These are phyloP conservation scores for Olivierus martensii DNA, from an alignment of 1,140 invertebrate species.

Conservation along the genomic window DNA sequence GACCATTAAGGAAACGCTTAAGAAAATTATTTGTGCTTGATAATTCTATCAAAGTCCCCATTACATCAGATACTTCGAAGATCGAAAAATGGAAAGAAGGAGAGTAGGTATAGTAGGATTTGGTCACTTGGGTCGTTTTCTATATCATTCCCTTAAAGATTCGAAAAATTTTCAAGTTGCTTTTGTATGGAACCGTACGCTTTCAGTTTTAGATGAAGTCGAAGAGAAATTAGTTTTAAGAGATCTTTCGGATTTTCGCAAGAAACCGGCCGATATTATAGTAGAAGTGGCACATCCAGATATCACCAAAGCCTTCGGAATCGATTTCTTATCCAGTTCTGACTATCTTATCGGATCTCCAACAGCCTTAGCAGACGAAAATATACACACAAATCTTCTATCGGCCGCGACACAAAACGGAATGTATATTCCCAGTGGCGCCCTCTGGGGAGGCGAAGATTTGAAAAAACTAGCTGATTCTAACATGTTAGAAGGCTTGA, in stretches of 20 bases:
- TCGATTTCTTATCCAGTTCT: constrained; percentile 31
- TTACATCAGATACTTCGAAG: no score
- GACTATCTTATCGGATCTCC: constrained; percentile 43
- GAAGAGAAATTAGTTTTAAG: constrained; percentile 27
- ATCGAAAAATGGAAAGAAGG: no score
- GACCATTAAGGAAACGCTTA: no score
- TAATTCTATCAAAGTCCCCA: no score
- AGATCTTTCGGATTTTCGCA: constrained; percentile 28
- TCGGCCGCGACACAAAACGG: constrained; percentile 29
- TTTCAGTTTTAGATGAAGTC: constrained; percentile 23
- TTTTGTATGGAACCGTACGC: constrained; percentile 42
- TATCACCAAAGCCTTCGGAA: constrained; percentile 36
- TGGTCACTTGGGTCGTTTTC: no score
- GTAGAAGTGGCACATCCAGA: constrained; percentile 46
- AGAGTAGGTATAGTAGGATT: no score
- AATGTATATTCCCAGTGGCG: constrained; percentile 42
- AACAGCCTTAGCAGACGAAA: constrained; percentile 37
- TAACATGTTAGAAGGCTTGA: constrained; percentile 39
- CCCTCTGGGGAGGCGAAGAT: constrained; percentile 47
- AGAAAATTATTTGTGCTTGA: no score
- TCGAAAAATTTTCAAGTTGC: constrained; percentile 30
- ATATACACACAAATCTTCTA: constrained; percentile 28
- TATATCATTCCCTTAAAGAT: constrained; percentile 18
- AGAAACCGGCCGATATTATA: constrained; percentile 38
- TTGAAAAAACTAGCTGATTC: constrained; percentile 44